These are phyloP conservation scores for Drosophila antonietae DNA, from an alignment of 2,888 invertebrate genomes.

Conservation along the genomic window DNA sequence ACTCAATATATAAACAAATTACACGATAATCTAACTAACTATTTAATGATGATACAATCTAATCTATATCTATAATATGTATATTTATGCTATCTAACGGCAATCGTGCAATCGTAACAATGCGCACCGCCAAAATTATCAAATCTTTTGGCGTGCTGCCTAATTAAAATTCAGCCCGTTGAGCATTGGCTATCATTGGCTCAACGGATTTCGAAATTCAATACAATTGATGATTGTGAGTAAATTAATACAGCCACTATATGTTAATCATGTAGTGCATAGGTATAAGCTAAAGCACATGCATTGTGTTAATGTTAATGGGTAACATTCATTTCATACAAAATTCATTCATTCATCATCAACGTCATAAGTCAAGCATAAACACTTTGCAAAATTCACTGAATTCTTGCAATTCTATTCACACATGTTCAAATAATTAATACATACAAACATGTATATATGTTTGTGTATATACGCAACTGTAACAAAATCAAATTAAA, in stretches of 20 bases:
- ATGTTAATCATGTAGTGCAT: constrained; percentile 28
- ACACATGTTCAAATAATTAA: constrained; percentile 52
- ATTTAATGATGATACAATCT: constrained; percentile 28
- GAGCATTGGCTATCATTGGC: constrained; percentile 30
- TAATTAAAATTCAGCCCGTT: constrained; percentile 19
- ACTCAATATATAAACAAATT: constrained; percentile 54
- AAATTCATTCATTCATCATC: constrained; percentile 21
- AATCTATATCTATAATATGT: constrained; percentile 23
- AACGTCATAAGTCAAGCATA: constrained; percentile 2
- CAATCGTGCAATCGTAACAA: constrained; percentile 75
- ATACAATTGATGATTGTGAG: constrained; percentile 68
- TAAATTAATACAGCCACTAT: constrained; percentile 32
- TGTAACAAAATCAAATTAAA: constrained; percentile 57
- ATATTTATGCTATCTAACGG: constrained; percentile 59
- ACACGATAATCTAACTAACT: constrained; percentile 23
- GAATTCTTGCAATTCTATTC: constrained; percentile 35
- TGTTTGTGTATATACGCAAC: constrained; percentile 32
- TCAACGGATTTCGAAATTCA: constrained; percentile 43
- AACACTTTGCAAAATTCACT: constrained; percentile 23
- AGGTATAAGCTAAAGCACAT: constrained; percentile 42
- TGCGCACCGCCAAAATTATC: constrained; percentile 46
- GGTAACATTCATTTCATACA: constrained; percentile 34
- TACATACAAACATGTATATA: not conserved
- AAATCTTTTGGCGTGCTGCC: constrained; percentile 56
- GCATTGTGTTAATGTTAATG: constrained; percentile 55